phyloP scores from a whole-genome alignment of 2,888 invertebrate genomes.

The Microctonus aethiopoides region DNA sequence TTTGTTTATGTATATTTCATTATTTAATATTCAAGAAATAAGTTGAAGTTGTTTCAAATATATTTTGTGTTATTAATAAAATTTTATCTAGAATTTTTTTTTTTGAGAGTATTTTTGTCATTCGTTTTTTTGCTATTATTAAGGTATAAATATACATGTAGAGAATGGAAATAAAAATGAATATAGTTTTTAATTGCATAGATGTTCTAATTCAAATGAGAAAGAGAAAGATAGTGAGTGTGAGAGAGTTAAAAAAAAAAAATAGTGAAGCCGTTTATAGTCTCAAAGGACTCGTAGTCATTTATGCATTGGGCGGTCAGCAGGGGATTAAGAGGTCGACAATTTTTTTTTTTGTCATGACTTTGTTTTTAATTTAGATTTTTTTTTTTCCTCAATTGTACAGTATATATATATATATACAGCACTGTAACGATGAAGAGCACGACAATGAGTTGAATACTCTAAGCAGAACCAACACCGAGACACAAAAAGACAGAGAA shows the following conservation, averaged over 20 bases:
- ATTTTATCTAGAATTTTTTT: background rate
- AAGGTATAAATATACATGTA: background rate
- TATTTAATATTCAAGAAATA: background rate
- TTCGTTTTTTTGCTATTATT: background rate
- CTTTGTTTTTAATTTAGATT: background rate
- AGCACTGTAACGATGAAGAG: constrained; percentile 8
- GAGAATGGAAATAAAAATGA: constrained; percentile 8
- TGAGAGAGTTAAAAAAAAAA: background rate
- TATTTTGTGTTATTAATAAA: background rate
- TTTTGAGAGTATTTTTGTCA: background rate
- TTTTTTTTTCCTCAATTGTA: background rate
- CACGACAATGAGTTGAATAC: constrained; percentile 14
- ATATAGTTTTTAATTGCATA: constrained; percentile 16
- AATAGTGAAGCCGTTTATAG: constrained; percentile 22
- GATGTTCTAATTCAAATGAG: constrained; percentile 20
- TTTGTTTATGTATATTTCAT: background rate
- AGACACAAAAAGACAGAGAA: background rate
- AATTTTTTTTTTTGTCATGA: constrained; percentile 13
- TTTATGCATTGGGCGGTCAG: constrained; percentile 24
- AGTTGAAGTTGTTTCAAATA: background rate
- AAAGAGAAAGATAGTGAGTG: background rate
- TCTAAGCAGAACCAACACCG: background rate
- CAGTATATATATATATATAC: too few relatives aligned
- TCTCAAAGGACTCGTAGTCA: constrained; percentile 27
- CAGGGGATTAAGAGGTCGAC: constrained; percentile 18